A percentile compares a stretch with the other conserved stretches of the same genome.
phyloP scores from a whole-genome alignment of 2,888 invertebrate genomes.

The Tachina fera region DNA sequence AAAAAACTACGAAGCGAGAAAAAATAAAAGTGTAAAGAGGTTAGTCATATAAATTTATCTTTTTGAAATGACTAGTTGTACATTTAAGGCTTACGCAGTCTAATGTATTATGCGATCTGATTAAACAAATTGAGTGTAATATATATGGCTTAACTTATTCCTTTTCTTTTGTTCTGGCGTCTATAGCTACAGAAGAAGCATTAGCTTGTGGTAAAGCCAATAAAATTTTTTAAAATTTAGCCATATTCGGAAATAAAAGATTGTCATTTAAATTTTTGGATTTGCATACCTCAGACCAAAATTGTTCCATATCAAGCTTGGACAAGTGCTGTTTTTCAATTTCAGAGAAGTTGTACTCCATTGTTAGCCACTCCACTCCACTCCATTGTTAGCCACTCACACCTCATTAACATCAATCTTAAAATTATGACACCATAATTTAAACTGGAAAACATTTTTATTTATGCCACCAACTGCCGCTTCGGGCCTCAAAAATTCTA shows the following conservation, averaged over 20 bases:
- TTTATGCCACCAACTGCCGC: neutral
- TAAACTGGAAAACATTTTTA: slow-evolving; percentile 34
- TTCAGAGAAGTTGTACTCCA: slow-evolving; percentile 48
- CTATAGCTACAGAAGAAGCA: no score
- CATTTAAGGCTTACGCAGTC: slow-evolving; percentile 15
- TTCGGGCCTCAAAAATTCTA: slow-evolving; percentile 19
- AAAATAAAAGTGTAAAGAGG: no score
- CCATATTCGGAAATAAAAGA: no score
- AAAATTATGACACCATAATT: slow-evolving; percentile 37
- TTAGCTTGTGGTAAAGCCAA: no score
- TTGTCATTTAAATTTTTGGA: no score
- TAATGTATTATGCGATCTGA: slow-evolving; percentile 9
- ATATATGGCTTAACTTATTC: slow-evolving; percentile 45
- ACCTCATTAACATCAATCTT: slow-evolving; percentile 15
- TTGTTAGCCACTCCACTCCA: slow-evolving; percentile 51
- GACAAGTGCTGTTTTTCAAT: slow-evolving; percentile 10
- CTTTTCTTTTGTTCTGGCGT: no score
- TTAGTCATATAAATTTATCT: slow-evolving; percentile 1
- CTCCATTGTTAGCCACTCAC: no score
- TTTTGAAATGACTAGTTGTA: slow-evolving; percentile 5
- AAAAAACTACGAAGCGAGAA: no score
- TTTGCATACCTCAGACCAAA: slow-evolving; percentile 29
- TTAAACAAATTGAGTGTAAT: slow-evolving; percentile 32
- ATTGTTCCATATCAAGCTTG: slow-evolving; percentile 32
- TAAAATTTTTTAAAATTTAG: no score